phyloP scores from a whole-genome alignment of 1,140 invertebrate species.

The Tribolium madens region DNA sequence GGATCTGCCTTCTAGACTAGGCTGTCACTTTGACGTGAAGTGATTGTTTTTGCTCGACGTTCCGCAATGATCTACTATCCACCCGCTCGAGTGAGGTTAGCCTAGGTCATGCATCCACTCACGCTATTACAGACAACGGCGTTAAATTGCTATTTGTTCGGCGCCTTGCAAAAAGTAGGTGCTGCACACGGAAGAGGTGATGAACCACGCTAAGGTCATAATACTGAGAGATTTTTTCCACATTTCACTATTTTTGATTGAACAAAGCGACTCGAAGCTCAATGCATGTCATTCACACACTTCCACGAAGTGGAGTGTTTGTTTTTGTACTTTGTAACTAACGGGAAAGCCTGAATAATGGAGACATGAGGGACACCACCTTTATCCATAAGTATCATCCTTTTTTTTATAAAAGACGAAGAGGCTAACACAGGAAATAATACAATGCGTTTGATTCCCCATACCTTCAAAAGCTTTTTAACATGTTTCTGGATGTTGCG shows the following conservation, averaged over 20 bases:
- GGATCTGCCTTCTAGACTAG: slow-evolving; percentile 18
- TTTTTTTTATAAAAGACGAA: neutral
- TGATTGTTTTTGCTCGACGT: slow-evolving; percentile 41
- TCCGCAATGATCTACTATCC: slow-evolving; percentile 39
- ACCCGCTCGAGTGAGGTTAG: slow-evolving; percentile 37
- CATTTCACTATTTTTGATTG: slow-evolving; percentile 29
- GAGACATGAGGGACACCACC: slow-evolving; percentile 31
- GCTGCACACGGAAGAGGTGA: slow-evolving; percentile 41
- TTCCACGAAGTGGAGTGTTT: slow-evolving; percentile 25
- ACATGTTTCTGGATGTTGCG: too few relatives aligned
- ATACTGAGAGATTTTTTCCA: slow-evolving; percentile 24
- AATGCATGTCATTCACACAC: slow-evolving; percentile 38
- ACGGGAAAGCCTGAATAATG: slow-evolving; percentile 23
- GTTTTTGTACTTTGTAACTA: slow-evolving; percentile 32
- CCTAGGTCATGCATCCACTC: slow-evolving; percentile 38
- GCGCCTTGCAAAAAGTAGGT: slow-evolving; percentile 34
- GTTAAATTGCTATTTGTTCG: slow-evolving; percentile 44
- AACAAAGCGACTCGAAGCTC: slow-evolving; percentile 23
- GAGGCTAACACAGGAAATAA: neutral
- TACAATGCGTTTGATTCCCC: neutral
- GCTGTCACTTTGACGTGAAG: slow-evolving; percentile 42
- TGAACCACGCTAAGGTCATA: slow-evolving; percentile 40
- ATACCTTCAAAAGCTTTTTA: too few relatives aligned
- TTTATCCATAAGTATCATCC: slow-evolving; percentile 1
- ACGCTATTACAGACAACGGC: slow-evolving; percentile 42